Evolutionary conservation across 2,888 invertebrate species (phyloP), one percentile per base, ranked within the genome.

Genomic region (Mechanitis messenoides): DNA sequence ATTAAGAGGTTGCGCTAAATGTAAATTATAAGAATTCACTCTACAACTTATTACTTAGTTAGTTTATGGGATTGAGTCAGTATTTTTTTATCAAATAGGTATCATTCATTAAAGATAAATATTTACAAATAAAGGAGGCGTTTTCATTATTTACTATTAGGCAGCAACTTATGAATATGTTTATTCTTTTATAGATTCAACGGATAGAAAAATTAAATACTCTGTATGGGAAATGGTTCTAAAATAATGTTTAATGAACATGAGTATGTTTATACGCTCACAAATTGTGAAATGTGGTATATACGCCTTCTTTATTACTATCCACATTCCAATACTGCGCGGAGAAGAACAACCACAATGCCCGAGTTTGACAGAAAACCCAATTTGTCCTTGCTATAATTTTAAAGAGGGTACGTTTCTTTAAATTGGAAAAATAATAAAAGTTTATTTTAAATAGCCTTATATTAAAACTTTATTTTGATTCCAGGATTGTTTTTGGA

Each of bases 351-450:
- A 88, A 67, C 76, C 87, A 35, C 81, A 93, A 78, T 96, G 95
- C 81, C 95, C 95, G 65, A 93, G 93, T 77, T 91, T 94, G 75
- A 92, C 94, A 75, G 93, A 93, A 74, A 95, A 94, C 83, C 94
- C 95, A 53, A 94, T 94, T 71, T 97, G 97, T 83, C 96, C 96
- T 5, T 97, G 97, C 87, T 97, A 96, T 91, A 95, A 95, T 83
- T 96, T 97, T 84, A 96, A 96, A 86, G 96, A 96, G 90, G 97
- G 93, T 92, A 84, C 79, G 70, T 50, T 6, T 67, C 20, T 58
- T 57, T 20, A 35, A 33, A 55, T 20, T 28, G 28, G 45, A 45
- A 28, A 33, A 33, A 3, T 20, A 45, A 33, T 81, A 77, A 62
- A 64, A 60, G 50, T 50, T 7, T 56, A 56, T 46, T 28, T 60